Base-by-base conservation (phyloP, 2,888 invertebrate species). In the Unio pictorum region DNA sequence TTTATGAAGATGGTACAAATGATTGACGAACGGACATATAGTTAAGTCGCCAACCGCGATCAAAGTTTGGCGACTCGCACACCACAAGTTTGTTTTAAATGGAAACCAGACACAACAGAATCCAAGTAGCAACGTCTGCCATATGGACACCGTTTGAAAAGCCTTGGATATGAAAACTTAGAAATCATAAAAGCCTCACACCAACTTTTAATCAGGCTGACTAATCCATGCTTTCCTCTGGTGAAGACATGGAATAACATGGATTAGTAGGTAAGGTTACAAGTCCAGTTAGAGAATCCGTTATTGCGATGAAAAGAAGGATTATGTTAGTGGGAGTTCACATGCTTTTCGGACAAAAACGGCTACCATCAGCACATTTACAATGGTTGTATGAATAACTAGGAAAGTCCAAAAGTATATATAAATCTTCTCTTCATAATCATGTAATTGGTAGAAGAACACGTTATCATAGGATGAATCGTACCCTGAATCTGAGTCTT, bases 61-160 rank as follows among this genome's bases (percentile, higher is more conserved):
- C n/a, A n/a, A n/a, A n/a, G n/a, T n/a, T n/a, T n/a, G n/a, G n/a
- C n/a, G n/a, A n/a, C n/a, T n/a, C n/a, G n/a, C n/a, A n/a, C n/a
- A n/a, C n/a, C n/a, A n/a, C n/a, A n/a, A n/a, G n/a, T n/a, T n/a
- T n/a, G n/a, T n/a, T n/a, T n/a, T 30, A 23, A 70, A 70, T 23
- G 73, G 79, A 58, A 65, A 72, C 17, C 68, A 66, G 7, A 79
- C 74, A 6, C 73, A 73, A 17, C 77, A 62, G 17, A 79, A 58
- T 4, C 75, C 79, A 3, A 79, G 67, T 11, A 73, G 55, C 4
- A 73, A 74, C 20, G 79, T 79, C 20, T 77, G 66, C 77, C 77
- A 79, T 54, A 74, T 72, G 28, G 79, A 79, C 30, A 72, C 71
- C 11, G 74, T 75, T 62, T 77, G 75, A 54, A 77, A 74, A 17